Conservation (phyloP, 2,797 vertebrate genomes). For the Picus viridis region DNA sequence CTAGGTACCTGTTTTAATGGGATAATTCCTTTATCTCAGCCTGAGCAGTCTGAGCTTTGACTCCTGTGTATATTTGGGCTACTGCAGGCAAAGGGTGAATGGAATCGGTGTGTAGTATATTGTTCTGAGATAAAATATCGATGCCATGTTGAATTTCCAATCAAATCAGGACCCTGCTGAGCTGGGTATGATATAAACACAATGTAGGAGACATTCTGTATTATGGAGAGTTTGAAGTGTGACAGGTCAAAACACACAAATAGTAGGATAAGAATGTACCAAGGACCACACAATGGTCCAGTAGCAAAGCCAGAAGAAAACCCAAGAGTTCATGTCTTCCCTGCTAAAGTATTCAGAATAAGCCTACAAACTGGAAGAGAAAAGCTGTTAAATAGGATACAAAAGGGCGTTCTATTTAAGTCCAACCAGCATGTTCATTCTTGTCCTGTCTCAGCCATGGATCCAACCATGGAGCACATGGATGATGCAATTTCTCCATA, state of each 20-base stretch:
- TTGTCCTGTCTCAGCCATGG: not conserved
- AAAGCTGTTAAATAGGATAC: not conserved
- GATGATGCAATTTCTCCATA: not conserved
- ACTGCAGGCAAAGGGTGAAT: not conserved
- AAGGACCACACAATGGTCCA: not conserved
- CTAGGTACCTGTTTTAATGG: not conserved
- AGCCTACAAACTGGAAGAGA: not conserved
- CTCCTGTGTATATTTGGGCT: not conserved
- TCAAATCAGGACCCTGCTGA: not conserved
- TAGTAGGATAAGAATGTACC: not conserved
- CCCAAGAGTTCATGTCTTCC: not conserved
- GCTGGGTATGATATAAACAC: not conserved
- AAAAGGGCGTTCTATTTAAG: not conserved
- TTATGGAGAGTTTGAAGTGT: not conserved
- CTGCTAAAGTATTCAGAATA: not conserved
- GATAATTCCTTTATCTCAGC: not conserved
- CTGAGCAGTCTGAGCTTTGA: not conserved
- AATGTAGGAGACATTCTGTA: not conserved
- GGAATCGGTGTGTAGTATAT: not conserved
- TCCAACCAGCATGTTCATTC: not conserved
- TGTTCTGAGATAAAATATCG: not conserved
- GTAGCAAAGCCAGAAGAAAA: not conserved
- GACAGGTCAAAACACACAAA: not conserved
- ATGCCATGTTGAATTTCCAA: not conserved
- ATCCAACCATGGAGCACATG: not conserved